Evolutionary conservation across 2,888 invertebrate species (phyloP).

Genomic region (Galerucella nymphaeae): DNA sequence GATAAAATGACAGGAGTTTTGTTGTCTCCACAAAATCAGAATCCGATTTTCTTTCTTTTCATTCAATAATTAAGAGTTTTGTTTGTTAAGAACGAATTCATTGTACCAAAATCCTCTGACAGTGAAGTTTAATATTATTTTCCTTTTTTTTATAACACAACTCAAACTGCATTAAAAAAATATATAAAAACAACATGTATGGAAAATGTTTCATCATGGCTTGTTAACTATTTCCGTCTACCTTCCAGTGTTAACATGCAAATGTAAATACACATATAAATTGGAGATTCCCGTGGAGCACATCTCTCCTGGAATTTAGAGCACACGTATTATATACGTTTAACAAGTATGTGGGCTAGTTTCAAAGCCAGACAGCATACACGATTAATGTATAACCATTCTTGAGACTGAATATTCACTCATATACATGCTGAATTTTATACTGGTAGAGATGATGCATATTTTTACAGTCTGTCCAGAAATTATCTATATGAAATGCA

Average conservation of each 20-base stretch:
- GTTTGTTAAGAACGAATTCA: not conserved
- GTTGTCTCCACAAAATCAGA: not conserved
- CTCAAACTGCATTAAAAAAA: not conserved
- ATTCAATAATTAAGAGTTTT: not conserved
- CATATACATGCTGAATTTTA: not conserved
- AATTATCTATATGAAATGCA: not conserved
- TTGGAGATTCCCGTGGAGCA: conserved; percentile 16
- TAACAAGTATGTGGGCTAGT: conserved; percentile 8
- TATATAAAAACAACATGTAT: conserved; percentile 2
- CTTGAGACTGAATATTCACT: not conserved
- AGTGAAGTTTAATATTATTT: not conserved
- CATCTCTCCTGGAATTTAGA: conserved; percentile 19
- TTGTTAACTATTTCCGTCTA: conserved; percentile 22
- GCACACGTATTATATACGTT: conserved; percentile 2
- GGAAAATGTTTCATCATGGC: conserved; percentile 7
- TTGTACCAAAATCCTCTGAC: not conserved
- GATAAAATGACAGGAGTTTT: not conserved
- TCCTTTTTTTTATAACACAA: not conserved
- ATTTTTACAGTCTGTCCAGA: not conserved
- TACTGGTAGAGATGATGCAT: not conserved
- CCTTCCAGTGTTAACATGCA: conserved; percentile 24
- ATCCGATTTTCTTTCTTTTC: not conserved
- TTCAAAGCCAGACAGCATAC: conserved; percentile 9
- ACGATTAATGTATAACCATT: not conserved
- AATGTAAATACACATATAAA: conserved; percentile 27